Evolutionary conservation across 2,888 invertebrate species (phyloP).

Genomic region (Xylota segnis): DNA sequence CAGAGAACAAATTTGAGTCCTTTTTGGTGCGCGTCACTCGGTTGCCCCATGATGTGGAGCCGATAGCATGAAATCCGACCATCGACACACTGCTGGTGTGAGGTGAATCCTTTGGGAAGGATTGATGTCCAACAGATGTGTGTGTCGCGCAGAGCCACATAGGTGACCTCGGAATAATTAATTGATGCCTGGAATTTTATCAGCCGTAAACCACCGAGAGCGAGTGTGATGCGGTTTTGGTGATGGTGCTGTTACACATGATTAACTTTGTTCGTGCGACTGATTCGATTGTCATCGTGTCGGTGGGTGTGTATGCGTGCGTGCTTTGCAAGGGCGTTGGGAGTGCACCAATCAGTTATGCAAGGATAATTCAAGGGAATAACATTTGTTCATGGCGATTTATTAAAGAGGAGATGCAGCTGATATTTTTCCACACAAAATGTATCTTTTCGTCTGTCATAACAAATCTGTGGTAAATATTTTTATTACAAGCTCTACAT

Average conservation of each 20-base stretch:
- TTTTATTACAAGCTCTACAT: neutral
- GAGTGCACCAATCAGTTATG: conserved; percentile 40
- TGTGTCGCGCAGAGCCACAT: conserved; percentile 38
- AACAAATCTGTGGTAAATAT: neutral
- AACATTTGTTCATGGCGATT: conserved; percentile 25
- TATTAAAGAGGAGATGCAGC: conserved; percentile 23
- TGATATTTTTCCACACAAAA: neutral
- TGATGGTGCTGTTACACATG: conserved; percentile 66
- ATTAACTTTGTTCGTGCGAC: conserved; percentile 70
- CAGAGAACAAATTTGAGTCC: conserved; percentile 33
- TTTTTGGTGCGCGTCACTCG: conserved; percentile 33
- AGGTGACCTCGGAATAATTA: conserved; percentile 74
- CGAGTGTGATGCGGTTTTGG: conserved; percentile 53
- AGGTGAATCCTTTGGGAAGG: conserved; percentile 4
- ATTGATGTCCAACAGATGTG: conserved; percentile 36
- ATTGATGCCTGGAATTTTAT: conserved; percentile 75
- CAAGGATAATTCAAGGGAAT: conserved; percentile 35
- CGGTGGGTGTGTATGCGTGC: neutral
- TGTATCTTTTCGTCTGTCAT: neutral
- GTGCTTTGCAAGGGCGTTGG: conserved; percentile 4
- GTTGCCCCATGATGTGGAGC: conserved; percentile 1
- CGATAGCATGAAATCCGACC: conserved; percentile 9
- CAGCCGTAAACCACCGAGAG: conserved; percentile 70
- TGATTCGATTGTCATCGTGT: conserved; percentile 58
- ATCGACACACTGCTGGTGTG: neutral